These are phyloP conservation scores for Proterorhinus semilunaris DNA, from an alignment of 2,113 vertebrate genomes.

Conservation along the genomic window DNA sequence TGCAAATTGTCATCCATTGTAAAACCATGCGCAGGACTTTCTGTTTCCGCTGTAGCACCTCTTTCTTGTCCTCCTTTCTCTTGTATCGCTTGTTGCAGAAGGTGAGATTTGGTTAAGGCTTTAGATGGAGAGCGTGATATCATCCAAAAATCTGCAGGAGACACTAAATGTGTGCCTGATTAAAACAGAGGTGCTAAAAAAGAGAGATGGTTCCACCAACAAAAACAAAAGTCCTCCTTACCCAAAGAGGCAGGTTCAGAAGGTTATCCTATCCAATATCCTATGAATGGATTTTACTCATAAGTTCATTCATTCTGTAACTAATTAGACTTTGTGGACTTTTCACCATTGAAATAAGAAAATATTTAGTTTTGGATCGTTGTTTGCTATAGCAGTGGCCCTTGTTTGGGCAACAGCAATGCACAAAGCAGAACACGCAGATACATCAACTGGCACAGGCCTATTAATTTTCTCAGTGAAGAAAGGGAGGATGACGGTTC, in stretches of 20 bases:
- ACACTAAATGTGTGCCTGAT: neutral
- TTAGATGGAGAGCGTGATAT: slow-evolving; percentile 20
- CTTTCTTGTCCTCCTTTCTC: slow-evolving; percentile 83
- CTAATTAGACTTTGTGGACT: no score
- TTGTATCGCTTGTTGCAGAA: slow-evolving; percentile 89
- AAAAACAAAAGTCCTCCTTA: neutral
- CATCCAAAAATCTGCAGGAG: neutral
- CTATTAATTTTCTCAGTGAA: no score
- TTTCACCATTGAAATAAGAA: no score
- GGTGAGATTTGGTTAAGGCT: slow-evolving; percentile 85
- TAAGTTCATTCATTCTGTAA: no score
- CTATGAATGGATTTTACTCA: no score
- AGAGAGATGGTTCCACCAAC: slow-evolving; percentile 23
- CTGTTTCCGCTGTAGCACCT: slow-evolving; percentile 86
- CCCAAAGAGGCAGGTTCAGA: neutral
- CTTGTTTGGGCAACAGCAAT: no score
- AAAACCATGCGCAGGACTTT: slow-evolving; percentile 93
- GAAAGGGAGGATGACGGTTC: no score
- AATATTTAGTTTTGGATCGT: no score
- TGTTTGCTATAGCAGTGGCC: no score
- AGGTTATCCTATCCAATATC: no score
- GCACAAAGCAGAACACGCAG: no score
- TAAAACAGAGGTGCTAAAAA: neutral
- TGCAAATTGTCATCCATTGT: slow-evolving; percentile 90
- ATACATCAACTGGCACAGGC: no score